A percentile compares a stretch with the other conserved stretches of the same genome.
Conservation (phyloP, 2,888 invertebrate species). For the Sphaerophoria taeniata region DNA sequence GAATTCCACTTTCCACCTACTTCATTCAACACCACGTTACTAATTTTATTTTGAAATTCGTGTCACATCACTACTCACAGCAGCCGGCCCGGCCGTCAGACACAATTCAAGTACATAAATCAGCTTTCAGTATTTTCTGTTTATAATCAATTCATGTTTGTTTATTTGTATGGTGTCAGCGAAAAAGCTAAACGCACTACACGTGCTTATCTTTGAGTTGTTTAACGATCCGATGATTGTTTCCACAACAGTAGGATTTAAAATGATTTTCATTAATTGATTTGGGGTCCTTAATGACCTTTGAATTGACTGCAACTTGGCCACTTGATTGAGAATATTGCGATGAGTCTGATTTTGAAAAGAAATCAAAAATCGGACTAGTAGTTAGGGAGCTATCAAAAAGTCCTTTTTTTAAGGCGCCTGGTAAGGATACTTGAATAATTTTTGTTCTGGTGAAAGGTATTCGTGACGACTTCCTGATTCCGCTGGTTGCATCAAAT, state of each 20-base stretch:
- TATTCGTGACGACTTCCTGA: background rate
- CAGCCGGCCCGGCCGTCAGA: conserved; percentile 26
- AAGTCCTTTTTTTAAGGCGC: conserved; percentile 38
- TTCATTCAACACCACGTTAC: no score
- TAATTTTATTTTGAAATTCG: conserved; percentile 11
- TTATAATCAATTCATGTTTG: background rate
- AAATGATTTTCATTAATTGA: conserved; percentile 79
- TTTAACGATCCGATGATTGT: conserved; percentile 12
- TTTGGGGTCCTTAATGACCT: conserved; percentile 75
- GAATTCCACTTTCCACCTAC: background rate
- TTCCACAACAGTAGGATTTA: conserved; percentile 76
- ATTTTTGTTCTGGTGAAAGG: background rate
- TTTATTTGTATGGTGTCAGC: conserved; percentile 10
- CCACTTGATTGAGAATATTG: conserved; percentile 38
- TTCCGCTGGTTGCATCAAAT: background rate
- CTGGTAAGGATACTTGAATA: conserved; percentile 16
- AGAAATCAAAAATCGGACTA: conserved; percentile 33
- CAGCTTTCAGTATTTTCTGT: background rate
- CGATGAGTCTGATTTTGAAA: conserved; percentile 51
- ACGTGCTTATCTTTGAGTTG: conserved; percentile 53
- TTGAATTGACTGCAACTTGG: conserved; percentile 33
- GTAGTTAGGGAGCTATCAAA: conserved; percentile 25
- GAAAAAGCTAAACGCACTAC: conserved; percentile 29
- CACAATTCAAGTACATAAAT: conserved; percentile 28
- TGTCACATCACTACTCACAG: no score